Base-by-base conservation (phyloP, 2,113 vertebrate species). In the Calypte anna region DNA sequence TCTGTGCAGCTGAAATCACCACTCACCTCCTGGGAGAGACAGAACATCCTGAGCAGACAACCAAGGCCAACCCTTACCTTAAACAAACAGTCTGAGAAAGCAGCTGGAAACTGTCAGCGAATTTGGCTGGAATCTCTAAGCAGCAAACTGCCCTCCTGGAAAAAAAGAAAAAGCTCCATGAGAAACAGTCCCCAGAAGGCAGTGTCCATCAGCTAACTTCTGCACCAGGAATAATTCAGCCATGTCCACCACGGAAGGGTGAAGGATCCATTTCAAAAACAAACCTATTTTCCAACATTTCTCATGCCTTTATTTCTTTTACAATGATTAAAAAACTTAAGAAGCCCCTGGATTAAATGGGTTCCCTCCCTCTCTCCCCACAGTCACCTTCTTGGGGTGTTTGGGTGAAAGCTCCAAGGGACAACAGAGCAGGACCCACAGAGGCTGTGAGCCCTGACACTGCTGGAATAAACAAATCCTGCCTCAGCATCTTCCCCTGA, bases 151-250 rank as follows among this genome's bases (percentile, higher is more conserved):
- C 24, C 13, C 30, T 31, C 38, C 38, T 31, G 55, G 15, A 48
- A 74, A 61, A 54, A 19, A 81, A 48, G 20, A 24, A 23, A 36
- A 7, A 38, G 5, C 12, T 46, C 24, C 30, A 5, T 9, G 20
- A 70, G 50, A 38, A 81, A 28, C 44, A 76, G 44, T 76, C 44
- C 57, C 57, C 64, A 53, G 36, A 75, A 14, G 10, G 48, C 36
- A 59, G 81, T 40, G 33, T 25, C 75, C 75, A 69, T 58, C 57
- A 59, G 30, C 69, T 81, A 54, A 86, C 59, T 70, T 64, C 57
- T 76, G 44, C 69, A 28, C 28, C 19, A 53, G 75, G 81, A 85
- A 89, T 81, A 86, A 86, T 81, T 81, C 91, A 90, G 44, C 44
- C 63, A 59, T 1, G 0, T 43, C 81, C 31, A 28, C 51, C 19